A percentile compares a stretch with the other conserved stretches of the same genome.
Conservation (phyloP, 2,888 invertebrate species). For the Campoplex nolae region DNA sequence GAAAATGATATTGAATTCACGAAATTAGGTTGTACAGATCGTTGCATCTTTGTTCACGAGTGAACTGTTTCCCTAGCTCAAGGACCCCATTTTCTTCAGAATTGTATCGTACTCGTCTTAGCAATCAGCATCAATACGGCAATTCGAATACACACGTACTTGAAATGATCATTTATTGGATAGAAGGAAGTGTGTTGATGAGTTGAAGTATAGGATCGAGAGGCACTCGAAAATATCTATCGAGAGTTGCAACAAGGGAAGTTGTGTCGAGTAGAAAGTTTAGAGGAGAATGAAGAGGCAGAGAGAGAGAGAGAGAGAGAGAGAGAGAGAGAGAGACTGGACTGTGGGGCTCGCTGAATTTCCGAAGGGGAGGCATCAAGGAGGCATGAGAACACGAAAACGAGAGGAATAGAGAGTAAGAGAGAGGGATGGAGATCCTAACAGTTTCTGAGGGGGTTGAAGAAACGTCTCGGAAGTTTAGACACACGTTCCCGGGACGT, state of each 20-base stretch:
- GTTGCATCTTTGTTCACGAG: background rate
- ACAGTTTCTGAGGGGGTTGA: conserved; percentile 67
- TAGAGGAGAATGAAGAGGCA: conserved; percentile 31
- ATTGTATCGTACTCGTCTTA: background rate
- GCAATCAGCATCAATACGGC: background rate
- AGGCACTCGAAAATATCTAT: conserved; percentile 50
- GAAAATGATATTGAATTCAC: background rate
- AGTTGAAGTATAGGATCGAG: conserved; percentile 35
- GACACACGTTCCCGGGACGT: conserved; percentile 73
- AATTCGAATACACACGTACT: background rate
- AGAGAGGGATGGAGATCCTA: conserved; percentile 41
- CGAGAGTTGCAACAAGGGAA: conserved; percentile 44
- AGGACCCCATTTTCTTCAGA: background rate
- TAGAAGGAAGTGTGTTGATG: conserved; percentile 8
- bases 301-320: background rate
- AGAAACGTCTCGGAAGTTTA: conserved; percentile 70
- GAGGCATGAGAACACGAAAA: conserved; percentile 38
- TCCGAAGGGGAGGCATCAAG: background rate
- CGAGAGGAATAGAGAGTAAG: conserved; percentile 10
- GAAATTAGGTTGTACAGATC: background rate
- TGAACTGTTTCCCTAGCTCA: background rate
- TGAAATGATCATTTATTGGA: background rate
- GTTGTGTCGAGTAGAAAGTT: conserved; percentile 63
- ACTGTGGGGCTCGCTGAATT: conserved; percentile 48
- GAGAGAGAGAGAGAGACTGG: conserved; percentile 38